A percentile compares a stretch with the other conserved stretches of the same genome.
Conservation (phyloP, 2,888 invertebrate species). For the Isoperla grammatica region DNA sequence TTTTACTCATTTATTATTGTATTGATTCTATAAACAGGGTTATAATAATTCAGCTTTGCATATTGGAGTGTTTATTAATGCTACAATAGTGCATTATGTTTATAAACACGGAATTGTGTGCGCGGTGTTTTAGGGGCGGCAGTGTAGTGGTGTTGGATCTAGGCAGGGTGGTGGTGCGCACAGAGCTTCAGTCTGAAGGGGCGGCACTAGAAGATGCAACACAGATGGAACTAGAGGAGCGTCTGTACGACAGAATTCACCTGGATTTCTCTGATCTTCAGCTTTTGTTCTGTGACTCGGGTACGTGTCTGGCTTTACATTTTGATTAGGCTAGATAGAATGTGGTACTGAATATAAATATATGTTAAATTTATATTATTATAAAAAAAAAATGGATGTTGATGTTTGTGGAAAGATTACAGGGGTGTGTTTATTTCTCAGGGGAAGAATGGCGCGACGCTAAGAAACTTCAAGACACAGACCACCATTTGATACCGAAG, state of each 20-base stretch:
- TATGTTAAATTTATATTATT: no score
- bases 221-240: constrained; percentile 75
- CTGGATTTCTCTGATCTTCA: constrained; percentile 64
- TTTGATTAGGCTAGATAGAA: no score
- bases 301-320: constrained; percentile 36
- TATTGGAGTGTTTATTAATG: no score
- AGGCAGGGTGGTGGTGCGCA: constrained; percentile 61
- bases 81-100: no score
- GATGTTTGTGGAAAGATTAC: no score
- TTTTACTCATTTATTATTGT: no score
- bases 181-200: constrained; percentile 65
- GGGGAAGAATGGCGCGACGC: constrained; percentile 70
- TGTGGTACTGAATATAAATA: no score
- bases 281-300: constrained; percentile 55
- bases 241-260: constrained; percentile 69
- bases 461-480: constrained; percentile 64
- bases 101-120: no score
- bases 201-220: constrained; percentile 67
- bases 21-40: no score
- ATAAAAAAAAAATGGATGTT: no score
- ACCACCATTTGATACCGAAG: constrained; percentile 67
- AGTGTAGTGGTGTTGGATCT: constrained; percentile 66
- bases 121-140: constrained; percentile 51
- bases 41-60: no score
- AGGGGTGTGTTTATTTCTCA: no score